Conservation (phyloP, 1,140 invertebrate genomes). For the Apis dorsata region DNA sequence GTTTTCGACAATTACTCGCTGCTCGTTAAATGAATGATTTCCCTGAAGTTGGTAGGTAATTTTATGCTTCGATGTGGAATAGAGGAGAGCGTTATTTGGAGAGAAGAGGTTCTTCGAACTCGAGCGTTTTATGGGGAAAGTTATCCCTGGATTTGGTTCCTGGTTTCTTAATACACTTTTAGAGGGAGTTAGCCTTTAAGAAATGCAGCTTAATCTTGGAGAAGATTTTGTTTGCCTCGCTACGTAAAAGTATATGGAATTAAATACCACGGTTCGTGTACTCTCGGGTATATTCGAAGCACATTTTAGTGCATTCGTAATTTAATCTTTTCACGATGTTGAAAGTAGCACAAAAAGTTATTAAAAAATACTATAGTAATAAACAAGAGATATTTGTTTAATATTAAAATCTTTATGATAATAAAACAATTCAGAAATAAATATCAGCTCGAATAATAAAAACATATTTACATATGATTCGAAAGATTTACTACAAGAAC, state of each 20-base stretch:
- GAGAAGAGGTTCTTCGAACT: neutral
- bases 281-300: neutral
- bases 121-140: neutral
- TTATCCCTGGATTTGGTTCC: neutral
- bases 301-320: neutral
- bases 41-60: neutral
- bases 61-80: neutral
- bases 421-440: neutral
- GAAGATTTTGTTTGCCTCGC: neutral
- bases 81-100: neutral
- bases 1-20: conserved; percentile 15
- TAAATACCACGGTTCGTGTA: neutral
- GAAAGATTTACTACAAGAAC: too few species aligned
- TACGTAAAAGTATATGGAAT: too few species aligned
- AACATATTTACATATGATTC: too few species aligned
- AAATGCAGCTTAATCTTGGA: neutral
- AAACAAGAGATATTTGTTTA: too few species aligned
- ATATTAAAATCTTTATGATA: too few species aligned
- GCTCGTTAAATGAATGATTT: conserved; percentile 6
- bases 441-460: neutral
- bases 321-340: too few species aligned
- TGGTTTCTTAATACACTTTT: conserved; percentile 4
- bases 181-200: neutral
- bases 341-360: too few species aligned
- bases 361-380: too few species aligned